Evolutionary conservation across 2,888 invertebrate species (phyloP), one percentile per base, ranked within the genome.

Genomic region (Neoscelio sp.): DNA sequence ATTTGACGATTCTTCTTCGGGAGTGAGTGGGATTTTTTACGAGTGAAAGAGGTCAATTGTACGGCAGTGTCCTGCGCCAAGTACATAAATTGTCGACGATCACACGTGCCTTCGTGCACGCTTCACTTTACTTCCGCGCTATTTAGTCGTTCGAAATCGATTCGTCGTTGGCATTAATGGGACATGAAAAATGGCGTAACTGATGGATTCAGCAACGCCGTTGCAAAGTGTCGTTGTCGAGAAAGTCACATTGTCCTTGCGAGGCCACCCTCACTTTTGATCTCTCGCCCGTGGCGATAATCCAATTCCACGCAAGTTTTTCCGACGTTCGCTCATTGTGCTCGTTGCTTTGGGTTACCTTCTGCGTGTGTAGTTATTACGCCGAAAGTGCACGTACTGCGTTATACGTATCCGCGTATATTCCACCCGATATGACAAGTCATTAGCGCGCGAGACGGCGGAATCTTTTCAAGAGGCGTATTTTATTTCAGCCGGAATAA

Each of bases 281-380:
- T 73, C 78, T 62, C 73, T 79, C 64, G 65, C 67, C 75, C 67
- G 67, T 68, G 74, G 78, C 78, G 71, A 76, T 82, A 80, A 82
- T 83, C 80, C 74, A 78, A 83, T 82, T 80, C 75, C 79, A 20
- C 33, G 38, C 54, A 73, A 81, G 75, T 77, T 82, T 82, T 81
- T 75, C 80, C 70, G 73, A 80, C 81, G 48, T 80, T 79, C 73
- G 58, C 58, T 70, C 78, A 75, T 80, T 75, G 77, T 73, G 10
- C 50, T 38, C 44, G 48, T 64, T 52, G 73, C 62, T 62, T 60
- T 54, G 65, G 20, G 58, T 50, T 64, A 58, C 64, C 52, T 64
- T 60, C 56, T 50, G n/a, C 56, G 54, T 54, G 62, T 58, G 60
- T 71, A 78, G 58, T 58, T 78, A 71, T 70, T 44, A 60, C 46